phyloP scores from a whole-genome alignment of 1,140 invertebrate species.

The Steinernema khuongi region DNA sequence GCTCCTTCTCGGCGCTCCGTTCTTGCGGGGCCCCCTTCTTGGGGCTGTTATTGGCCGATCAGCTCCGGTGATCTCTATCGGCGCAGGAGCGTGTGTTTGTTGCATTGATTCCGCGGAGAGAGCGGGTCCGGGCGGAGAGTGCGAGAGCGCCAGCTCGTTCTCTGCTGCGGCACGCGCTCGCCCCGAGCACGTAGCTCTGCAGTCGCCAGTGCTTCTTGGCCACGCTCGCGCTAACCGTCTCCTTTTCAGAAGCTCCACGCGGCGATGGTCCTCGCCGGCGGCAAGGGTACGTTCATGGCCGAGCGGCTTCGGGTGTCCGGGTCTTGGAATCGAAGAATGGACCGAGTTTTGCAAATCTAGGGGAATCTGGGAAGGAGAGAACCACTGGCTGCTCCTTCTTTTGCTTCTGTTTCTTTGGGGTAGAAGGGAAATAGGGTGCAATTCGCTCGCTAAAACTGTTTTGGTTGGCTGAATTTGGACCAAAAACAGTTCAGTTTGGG shows the following conservation, averaged over 20 bases:
- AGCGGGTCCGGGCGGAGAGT: not conserved
- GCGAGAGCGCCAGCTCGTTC: not conserved
- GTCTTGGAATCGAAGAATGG: too few relatives aligned
- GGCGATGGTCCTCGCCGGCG: conserved; percentile 10
- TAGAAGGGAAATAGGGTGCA: too few relatives aligned
- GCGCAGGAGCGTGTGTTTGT: not conserved
- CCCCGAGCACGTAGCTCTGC: not conserved
- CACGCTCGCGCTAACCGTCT: not conserved
- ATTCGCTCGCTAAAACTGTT: too few relatives aligned
- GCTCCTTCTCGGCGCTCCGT: too few relatives aligned
- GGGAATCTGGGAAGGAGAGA: too few relatives aligned
- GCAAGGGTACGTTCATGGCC: too few relatives aligned
- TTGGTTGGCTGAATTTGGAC: too few relatives aligned
- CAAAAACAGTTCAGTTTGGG: too few relatives aligned
- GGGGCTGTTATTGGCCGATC: not conserved
- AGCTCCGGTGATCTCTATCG: not conserved
- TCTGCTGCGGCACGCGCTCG: not conserved
- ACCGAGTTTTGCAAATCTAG: too few relatives aligned
- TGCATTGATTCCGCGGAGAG: not conserved
- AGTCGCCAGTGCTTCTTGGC: not conserved
- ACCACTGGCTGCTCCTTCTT: too few relatives aligned
- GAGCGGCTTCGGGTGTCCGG: too few relatives aligned
- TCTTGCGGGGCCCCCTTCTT: not conserved
- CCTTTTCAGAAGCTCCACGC: not conserved
- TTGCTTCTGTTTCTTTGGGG: too few relatives aligned